Base-by-base conservation (phyloP, 1,140 invertebrate species). In the Drosophila ficusphila region DNA sequence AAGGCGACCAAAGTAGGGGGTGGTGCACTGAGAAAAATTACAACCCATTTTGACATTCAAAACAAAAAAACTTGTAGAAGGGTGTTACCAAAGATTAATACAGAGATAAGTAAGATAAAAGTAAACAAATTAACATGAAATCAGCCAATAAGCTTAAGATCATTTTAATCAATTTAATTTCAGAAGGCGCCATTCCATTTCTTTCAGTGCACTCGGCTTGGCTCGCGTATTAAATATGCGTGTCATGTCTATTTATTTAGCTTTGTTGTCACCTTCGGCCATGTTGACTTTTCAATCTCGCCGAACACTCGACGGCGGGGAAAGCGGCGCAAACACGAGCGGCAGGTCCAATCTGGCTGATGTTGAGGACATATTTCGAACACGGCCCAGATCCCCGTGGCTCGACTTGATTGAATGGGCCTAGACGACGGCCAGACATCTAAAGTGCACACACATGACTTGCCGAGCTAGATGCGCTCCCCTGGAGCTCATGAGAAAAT, bases 241-340 rank as follows among this genome's bases (percentile, higher is more conserved):
- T 86, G 81, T 79, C 81, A 76, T 85, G 79, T 85, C 64, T 76
- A 79, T 85, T 85, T 85, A 69, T 72, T 75, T 85, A 60, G 56
- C 48, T 39, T 71, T 72, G 56, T 68, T 79, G 79, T 79, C 79
- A 82, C 79, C 79, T 83, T 83, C 53, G 56, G 76, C 76, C 61
- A 57, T 58, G 62, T 74, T 79, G 61, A 60, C 52, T 78, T 72
- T 64, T 61, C 67, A 70, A 81, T 79, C 77, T 81, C 67, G 49
- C 36, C 71, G 51, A 58, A 33, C 39, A 38, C 27, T 31, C 42
- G 29, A 18, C 56, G 34, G 51, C 36, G 38, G 53, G 49, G 44
- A 75, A 44, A 38, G 44, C 19, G 65, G 65, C 52, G 46, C 38
- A 58, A 60, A 47, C 46, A 51, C 14, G n/a, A 31, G 25, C 36